Percentiles rank a stretch among this genome's conserved stretches.
Evolutionary conservation across 2,797 vertebrate species (phyloP).

Genomic region (Thalassophryne amazonica): DNA sequence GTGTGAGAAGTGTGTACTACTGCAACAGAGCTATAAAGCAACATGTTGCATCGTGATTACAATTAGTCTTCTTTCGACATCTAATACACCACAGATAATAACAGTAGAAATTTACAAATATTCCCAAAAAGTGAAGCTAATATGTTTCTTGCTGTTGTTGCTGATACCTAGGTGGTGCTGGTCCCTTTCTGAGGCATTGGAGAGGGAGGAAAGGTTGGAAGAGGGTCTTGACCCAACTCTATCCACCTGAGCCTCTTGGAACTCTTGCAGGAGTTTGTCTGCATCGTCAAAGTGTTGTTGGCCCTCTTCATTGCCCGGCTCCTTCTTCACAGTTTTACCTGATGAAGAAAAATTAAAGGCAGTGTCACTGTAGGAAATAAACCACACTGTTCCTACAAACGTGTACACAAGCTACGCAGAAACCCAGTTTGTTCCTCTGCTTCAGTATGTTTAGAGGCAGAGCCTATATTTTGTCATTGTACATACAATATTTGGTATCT

Average conservation of each 20-base stretch:
- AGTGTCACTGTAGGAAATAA: neutral
- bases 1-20: too few relatives aligned
- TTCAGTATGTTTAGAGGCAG: too few relatives aligned
- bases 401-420: too few relatives aligned
- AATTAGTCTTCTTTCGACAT: too few relatives aligned
- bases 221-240: slow-evolving; percentile 91
- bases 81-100: neutral
- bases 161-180: slow-evolving; percentile 88
- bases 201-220: slow-evolving; percentile 95
- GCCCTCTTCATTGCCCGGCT: slow-evolving; percentile 88
- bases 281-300: slow-evolving; percentile 91
- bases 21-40: too few relatives aligned
- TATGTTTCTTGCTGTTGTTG: slow-evolving; percentile 36
- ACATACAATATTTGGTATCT: too few relatives aligned
- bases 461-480: too few relatives aligned
- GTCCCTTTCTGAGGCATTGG: slow-evolving; percentile 92
- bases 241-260: slow-evolving; percentile 92
- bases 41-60: too few relatives aligned
- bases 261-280: slow-evolving; percentile 92
- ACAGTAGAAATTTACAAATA: too few relatives aligned
- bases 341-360: neutral
- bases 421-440: too few relatives aligned
- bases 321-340: slow-evolving; percentile 93
- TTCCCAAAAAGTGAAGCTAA: too few relatives aligned
- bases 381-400: too few relatives aligned